Percentiles rank a stretch among this genome's conserved stretches.
phyloP scores from a whole-genome alignment of 2,113 vertebrate species.

The Narcine bancroftii region DNA sequence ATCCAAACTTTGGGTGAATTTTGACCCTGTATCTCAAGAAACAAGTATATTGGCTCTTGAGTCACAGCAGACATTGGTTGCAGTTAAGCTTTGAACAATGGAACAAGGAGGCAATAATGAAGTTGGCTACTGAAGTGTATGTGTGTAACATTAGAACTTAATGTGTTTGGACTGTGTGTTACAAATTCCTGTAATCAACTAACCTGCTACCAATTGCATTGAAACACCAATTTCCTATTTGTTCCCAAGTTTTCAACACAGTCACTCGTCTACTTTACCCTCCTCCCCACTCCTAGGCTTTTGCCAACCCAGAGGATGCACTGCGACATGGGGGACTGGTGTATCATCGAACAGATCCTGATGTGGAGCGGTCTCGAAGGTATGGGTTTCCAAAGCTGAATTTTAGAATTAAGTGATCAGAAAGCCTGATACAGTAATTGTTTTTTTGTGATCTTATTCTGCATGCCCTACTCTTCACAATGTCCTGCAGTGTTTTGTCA shows the following conservation, averaged over 20 bases:
- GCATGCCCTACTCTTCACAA: neutral
- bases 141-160: neutral
- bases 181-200: neutral
- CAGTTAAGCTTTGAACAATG: too few relatives aligned
- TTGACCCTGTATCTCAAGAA: neutral
- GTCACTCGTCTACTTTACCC: neutral
- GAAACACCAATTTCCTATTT: neutral
- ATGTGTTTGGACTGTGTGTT: neutral
- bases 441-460: neutral
- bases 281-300: constrained; percentile 62
- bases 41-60: neutral
- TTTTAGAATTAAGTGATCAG: neutral
- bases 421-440: neutral
- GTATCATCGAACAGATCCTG: constrained; percentile 63
- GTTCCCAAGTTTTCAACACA: neutral
- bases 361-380: constrained; percentile 82
- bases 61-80: neutral
- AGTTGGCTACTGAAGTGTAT: neutral
- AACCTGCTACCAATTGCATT: neutral
- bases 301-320: constrained; percentile 85
- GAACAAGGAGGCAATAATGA: neutral
- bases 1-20: neutral
- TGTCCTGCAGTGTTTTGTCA: neutral
- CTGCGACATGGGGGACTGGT: constrained; percentile 74
- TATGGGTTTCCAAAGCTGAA: constrained; percentile 40